Evolutionary conservation across 2,888 invertebrate genomes (phyloP), one percentile per base, ranked within the genome.

Genomic region (Ditylenchus weischeri): DNA sequence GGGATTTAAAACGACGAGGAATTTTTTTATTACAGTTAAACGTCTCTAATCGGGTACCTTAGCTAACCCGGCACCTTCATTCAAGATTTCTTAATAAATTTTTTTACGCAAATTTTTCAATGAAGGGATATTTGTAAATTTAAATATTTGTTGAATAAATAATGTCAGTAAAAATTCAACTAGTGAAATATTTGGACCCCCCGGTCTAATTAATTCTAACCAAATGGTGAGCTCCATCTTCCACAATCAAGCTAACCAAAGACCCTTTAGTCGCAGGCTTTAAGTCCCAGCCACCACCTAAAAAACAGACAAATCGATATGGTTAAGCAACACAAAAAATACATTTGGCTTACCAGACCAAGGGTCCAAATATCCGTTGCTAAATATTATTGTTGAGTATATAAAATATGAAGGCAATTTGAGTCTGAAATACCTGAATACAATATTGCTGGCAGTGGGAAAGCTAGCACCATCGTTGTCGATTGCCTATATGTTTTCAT

Each of bases 401-500:
- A n/a, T n/a, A n/a, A n/a, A 29, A 29, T 29, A 5, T 29, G 29
- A 29, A 29, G 29, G 29, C 29, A 29, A 29, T 29, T 29, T 4
- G 2, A 15, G 0, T 13, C n/a, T 47, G 11, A 15, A 13, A 6
- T 71, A 85, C 84, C 85, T 85, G 79, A 88, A 88, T 61, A 88
- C 86, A 69, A 88, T 88, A 76, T 88, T 88, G 68, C 86, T 85
- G 3, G 87, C 84, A n/a, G 84, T 82, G 11, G 87, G 86, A 48
- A 93, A 85, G 78, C 89, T 86, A 73, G 87, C 87, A 18, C 94
- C 94, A 82, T 91, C 96, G 76, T 89, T 88, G 36, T 89, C 84
- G 69, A 89, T 86, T 0, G 90, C 89, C 83, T 89, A 43, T 43
- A 43, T 43, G 8, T 15, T 43, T 43, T 6, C 3, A 6, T 43